Base-by-base conservation (phyloP, 2,888 invertebrate genomes). In the Dryobotodes eremita region DNA sequence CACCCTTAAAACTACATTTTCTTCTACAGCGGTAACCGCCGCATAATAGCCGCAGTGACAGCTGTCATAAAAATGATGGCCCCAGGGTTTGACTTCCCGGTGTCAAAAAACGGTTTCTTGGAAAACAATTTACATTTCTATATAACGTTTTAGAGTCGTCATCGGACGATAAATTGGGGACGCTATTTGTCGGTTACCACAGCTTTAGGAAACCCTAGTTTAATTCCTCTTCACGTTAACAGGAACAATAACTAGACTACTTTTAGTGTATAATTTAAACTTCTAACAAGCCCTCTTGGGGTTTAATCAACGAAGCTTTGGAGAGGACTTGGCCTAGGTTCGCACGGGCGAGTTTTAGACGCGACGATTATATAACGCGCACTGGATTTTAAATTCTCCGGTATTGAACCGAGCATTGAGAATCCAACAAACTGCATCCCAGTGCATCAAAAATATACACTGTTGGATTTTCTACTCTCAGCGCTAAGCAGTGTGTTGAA, bases 221-320 rank as follows among this genome's bases (percentile, higher is more conserved):
- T 31, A 50, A 75, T 48, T 42, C 62, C 20, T 50, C 50, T 61
- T 48, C 20, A 57, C 15, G 36, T 48, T 64, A 59, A 57, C 64
- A 70, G 36, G 8, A 36, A 70, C 20, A 17, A 64, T 70, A 46
- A 55, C 46, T 36, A 23, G 15, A 75, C 23, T 23, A 23, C 20
- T 61, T 65, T 8, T 31, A 55, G 55, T 55, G 61, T 62, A 26
- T 73, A 74, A 66, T 50, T 70, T 17, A 36, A 75, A 82, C 66
- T 83, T 8, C 20, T 79, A 82, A 79, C 70, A 53, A 83, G 20
- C 55, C 7, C 71, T 48, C 82, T 48, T 2, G 80, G 36, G 84
- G 46, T 62, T 82, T 71, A 79, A 75, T 84, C 65, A 62, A 48
- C 48, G 61, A 62, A 46, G n/a, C 36, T 46, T 64, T 13, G 17